phyloP scores from a whole-genome alignment of 2,888 invertebrate species.

The Diplazon laetatorius region DNA sequence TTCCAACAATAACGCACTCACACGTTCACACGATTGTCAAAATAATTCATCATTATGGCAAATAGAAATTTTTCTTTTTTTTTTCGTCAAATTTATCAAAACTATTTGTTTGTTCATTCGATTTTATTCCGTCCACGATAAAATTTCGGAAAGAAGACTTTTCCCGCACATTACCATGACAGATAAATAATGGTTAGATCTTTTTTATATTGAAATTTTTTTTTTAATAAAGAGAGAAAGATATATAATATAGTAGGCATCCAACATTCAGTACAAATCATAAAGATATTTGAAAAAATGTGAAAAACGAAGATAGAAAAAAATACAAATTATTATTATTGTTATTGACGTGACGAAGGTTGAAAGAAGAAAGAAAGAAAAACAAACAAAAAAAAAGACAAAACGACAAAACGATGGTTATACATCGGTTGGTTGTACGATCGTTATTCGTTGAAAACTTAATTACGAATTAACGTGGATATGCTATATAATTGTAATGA shows the following conservation, averaged over 20 bases:
- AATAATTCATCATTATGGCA: neutral
- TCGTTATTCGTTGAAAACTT: constrained; percentile 26
- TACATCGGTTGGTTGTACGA: constrained; percentile 33
- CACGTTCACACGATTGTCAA: too few relatives aligned
- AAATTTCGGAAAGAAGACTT: constrained; percentile 62
- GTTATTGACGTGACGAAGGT: constrained; percentile 20
- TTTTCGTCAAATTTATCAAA: neutral
- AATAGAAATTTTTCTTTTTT: neutral
- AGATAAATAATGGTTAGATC: constrained; percentile 52
- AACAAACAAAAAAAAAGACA: too few relatives aligned
- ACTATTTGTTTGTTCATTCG: too few relatives aligned
- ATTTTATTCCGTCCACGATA: neutral
- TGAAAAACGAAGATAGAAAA: too few relatives aligned
- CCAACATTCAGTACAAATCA: constrained; percentile 80
- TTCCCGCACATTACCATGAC: constrained; percentile 60
- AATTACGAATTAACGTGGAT: constrained; percentile 19
- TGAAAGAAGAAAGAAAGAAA: too few relatives aligned
- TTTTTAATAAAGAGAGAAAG: constrained; percentile 56
- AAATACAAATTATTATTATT: constrained; percentile 28
- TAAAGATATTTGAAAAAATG: constrained; percentile 65
- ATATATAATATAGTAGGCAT: constrained; percentile 73
- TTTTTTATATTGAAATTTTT: constrained; percentile 31
- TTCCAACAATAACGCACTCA: constrained; percentile 50
- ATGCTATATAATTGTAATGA: constrained; percentile 52
- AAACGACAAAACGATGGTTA: constrained; percentile 43